These are phyloP conservation scores for Coregonus sp. DNA, from an alignment of 2,797 vertebrate species.

Conservation along the genomic window DNA sequence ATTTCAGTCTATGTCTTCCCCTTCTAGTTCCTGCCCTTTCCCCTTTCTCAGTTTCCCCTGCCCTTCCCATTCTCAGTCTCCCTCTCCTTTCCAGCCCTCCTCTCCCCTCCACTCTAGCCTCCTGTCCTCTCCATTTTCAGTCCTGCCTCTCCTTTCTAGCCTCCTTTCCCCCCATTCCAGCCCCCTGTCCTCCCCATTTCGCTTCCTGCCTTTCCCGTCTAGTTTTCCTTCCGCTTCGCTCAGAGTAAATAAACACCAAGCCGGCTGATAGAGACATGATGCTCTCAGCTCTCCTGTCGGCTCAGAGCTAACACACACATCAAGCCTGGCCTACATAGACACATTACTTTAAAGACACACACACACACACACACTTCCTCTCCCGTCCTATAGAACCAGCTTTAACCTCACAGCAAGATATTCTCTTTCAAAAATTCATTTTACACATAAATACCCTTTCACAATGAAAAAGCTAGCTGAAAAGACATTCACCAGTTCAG, in stretches of 20 bases:
- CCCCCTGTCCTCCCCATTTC: no score
- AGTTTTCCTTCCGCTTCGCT: background rate
- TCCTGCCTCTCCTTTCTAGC: no score
- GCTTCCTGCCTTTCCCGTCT: no score
- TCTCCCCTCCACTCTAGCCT: no score
- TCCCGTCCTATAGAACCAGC: background rate
- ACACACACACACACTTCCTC: conserved; percentile 11
- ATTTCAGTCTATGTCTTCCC: no score
- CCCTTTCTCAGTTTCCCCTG: no score
- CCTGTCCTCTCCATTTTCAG: background rate
- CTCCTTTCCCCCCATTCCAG: no score
- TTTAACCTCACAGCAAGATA: background rate
- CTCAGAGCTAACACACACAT: background rate
- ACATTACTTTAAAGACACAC: background rate
- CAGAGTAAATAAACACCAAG: background rate
- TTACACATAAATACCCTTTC: background rate
- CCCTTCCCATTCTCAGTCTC: no score
- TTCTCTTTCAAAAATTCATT: background rate
- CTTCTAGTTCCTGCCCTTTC: no score
- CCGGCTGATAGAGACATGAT: background rate
- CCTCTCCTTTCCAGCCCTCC: no score
- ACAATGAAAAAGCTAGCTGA: background rate
- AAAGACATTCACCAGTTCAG: background rate
- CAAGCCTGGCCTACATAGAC: conserved; percentile 1
- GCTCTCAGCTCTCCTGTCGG: background rate